Base-by-base conservation (phyloP, 2,888 invertebrate genomes). In the Meteorus colon region DNA sequence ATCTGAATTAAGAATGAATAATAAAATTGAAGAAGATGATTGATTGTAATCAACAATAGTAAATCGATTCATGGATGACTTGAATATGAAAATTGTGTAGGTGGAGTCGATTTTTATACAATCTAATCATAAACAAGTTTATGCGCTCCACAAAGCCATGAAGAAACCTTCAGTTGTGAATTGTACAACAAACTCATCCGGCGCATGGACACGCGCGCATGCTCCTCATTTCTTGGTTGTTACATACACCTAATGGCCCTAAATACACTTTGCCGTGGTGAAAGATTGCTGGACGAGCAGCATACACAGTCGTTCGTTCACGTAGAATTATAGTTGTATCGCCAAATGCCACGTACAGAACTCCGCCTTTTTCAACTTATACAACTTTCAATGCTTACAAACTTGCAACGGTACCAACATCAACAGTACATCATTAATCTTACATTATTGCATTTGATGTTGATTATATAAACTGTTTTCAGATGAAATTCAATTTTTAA, bases 191-290 rank as follows among this genome's bases (percentile, higher is more conserved):
- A 41, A 41, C 41, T 2, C 12, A 41, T 8, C 41, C 41, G 8
- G 12, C 12, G 12, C 8, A 60, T 59, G 37, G 31, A 63, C 66
- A 70, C 55, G 51, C 55, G 65, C 73, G 34, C 69, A 8, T 45
- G 41, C 27, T 55, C 34, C 37, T 45, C 19, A 66, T 63, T 73
- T 59, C 75, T 37, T 72, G 77, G 72, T 41, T 10, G 12, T 74
- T 76, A 74, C 34, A 74, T 24, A 48, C 69, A 55, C 63, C 65
- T 75, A 73, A 76, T 75, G 65, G 66, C 71, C 72, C 76, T 79
- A 76, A 78, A 76, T 79, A 75, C 76, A 78, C 75, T 79, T 73
- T 79, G 76, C 72, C 77, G 75, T 77, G 76, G 66, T 78, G 78
- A 24, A 78, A 77, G 77, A 76, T 78, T 76, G 55, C 75, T 59